A percentile compares a stretch with the other conserved stretches of the same genome.
Evolutionary conservation across 2,888 invertebrate genomes (phyloP).

Genomic region (Drosophila conformis): DNA sequence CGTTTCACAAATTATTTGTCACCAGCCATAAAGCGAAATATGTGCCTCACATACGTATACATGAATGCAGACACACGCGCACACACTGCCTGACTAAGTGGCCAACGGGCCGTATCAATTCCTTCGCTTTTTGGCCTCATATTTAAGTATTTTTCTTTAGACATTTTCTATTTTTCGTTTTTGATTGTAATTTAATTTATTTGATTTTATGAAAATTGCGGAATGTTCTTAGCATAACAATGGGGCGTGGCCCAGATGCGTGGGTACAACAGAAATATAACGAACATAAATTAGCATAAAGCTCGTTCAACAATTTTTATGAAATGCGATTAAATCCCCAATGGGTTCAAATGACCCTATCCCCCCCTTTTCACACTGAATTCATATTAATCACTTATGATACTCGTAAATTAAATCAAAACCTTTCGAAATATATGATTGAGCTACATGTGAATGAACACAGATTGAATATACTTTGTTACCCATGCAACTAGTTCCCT

Average conservation of each 20-base stretch:
- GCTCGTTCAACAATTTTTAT: conserved; percentile 69
- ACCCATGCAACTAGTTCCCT: not conserved
- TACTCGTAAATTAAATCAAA: conserved; percentile 4
- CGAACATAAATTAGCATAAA: conserved; percentile 74
- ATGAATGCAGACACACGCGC: conserved; percentile 19
- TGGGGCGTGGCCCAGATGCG: conserved; percentile 41
- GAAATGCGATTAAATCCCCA: conserved; percentile 51
- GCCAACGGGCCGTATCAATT: conserved; percentile 77
- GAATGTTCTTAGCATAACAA: conserved; percentile 39
- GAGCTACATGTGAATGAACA: conserved; percentile 1
- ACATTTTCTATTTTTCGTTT: conserved; percentile 36
- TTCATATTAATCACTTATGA: conserved; percentile 17
- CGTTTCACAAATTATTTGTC: conserved; percentile 80
- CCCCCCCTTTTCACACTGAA: not conserved
- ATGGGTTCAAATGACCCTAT: conserved; percentile 14
- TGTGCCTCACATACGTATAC: conserved; percentile 43
- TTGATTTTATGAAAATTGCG: conserved; percentile 58
- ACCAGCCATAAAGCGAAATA: conserved; percentile 75
- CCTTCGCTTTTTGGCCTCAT: conserved; percentile 66
- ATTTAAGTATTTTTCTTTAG: conserved; percentile 51
- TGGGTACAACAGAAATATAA: conserved; percentile 44
- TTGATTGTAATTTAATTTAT: conserved; percentile 66
- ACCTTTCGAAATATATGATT: not conserved
- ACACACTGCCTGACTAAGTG: conserved; percentile 61
- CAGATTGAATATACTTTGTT: not conserved